Evolutionary conservation across 2,113 vertebrate species (phyloP).

Genomic region (Pygoscelis adeliae): DNA sequence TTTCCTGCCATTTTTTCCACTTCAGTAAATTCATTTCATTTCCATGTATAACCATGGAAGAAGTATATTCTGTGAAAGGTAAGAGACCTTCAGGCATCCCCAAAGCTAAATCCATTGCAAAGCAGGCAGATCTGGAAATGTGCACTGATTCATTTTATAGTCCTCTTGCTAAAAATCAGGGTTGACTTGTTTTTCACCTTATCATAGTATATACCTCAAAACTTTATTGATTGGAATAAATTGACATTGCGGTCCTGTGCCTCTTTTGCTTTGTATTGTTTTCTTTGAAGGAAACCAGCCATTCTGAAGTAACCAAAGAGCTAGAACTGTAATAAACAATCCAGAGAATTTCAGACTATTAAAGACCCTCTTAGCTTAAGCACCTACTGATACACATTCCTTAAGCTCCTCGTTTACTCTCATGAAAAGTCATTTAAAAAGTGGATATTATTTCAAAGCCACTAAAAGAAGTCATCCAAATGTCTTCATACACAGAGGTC

Average conservation of each 20-base stretch:
- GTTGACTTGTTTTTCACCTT: background rate
- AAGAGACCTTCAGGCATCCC: background rate
- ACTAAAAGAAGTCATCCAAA: background rate
- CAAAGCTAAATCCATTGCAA: background rate
- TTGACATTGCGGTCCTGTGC: rapidly evolving
- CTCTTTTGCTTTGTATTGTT: background rate
- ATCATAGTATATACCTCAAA: background rate
- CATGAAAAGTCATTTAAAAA: background rate
- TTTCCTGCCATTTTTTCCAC: background rate
- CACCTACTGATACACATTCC: background rate
- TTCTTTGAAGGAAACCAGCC: background rate
- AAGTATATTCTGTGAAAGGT: background rate
- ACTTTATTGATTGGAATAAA: background rate
- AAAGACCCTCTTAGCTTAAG: background rate
- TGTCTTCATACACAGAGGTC: background rate
- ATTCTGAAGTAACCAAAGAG: background rate
- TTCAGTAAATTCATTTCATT: background rate
- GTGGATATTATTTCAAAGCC: background rate
- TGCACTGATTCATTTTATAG: background rate
- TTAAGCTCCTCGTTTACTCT: background rate
- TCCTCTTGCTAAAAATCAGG: background rate
- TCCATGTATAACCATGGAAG: background rate
- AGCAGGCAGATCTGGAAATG: background rate
- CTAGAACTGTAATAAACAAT: background rate
- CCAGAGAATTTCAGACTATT: background rate